These are phyloP conservation scores for Rhinichthys osculus DNA, from an alignment of 2,797 vertebrate genomes.

Conservation along the genomic window DNA sequence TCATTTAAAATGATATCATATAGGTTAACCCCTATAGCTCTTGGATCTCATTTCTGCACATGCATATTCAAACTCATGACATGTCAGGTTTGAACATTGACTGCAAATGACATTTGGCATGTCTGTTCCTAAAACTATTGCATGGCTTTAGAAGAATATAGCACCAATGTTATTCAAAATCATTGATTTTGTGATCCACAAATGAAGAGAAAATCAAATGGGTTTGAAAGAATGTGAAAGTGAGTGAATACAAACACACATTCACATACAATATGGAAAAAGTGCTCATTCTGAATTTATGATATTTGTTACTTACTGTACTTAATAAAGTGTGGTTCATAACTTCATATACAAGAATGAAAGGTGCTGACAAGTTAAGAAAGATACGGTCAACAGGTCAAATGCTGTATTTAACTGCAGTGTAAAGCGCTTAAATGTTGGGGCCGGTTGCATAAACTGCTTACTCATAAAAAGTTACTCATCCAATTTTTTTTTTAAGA, in stretches of 20 bases:
- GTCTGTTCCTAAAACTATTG: neutral
- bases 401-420: neutral
- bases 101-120: neutral
- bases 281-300: neutral
- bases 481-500: no score
- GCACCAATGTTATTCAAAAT: neutral
- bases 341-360: neutral
- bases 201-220: neutral
- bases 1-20: neutral
- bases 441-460: neutral
- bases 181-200: neutral
- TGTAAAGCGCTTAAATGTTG: neutral
- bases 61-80: neutral
- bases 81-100: neutral
- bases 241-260: neutral
- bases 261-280: neutral
- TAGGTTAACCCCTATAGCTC: neutral
- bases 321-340: neutral
- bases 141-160: neutral
- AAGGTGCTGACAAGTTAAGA: neutral
- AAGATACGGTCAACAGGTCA: neutral
- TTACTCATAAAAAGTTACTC: no score
- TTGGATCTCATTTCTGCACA: neutral
- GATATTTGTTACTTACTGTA: slow-evolving; percentile 4
- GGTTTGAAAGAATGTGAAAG: neutral